A percentile compares a stretch with the other conserved stretches of the same genome.
phyloP scores from a whole-genome alignment of 2,888 invertebrate genomes.

The Xanthorhoe spadicearia region DNA sequence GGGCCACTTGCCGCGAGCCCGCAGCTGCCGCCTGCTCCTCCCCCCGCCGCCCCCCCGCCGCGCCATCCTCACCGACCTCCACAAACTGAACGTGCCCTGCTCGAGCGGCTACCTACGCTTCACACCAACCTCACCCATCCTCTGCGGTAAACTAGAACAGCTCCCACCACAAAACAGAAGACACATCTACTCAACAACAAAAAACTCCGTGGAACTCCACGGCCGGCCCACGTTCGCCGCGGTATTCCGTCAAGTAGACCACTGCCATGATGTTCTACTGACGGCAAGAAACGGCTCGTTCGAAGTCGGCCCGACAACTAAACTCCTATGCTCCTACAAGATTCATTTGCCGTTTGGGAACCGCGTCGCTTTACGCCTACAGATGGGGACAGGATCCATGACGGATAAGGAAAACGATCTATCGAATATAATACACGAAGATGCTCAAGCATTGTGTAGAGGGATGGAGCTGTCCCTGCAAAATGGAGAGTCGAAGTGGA shows the following conservation, averaged over 20 bases:
- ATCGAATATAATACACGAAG: slow-evolving; percentile 71
- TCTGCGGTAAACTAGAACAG: slow-evolving; percentile 90
- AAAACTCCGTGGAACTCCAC: slow-evolving; percentile 84
- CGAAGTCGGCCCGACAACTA: slow-evolving; percentile 85
- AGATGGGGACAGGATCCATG: slow-evolving; percentile 82
- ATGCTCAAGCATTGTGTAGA: slow-evolving; percentile 73
- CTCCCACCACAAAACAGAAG: slow-evolving; percentile 84
- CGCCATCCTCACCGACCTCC: slow-evolving; percentile 87
- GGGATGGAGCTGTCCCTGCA: slow-evolving; percentile 85
- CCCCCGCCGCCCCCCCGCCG: slow-evolving; percentile 72
- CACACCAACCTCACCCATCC: slow-evolving; percentile 74
- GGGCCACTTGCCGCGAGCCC: slow-evolving; percentile 79
- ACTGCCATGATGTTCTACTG: slow-evolving; percentile 89
- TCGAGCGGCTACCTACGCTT: slow-evolving; percentile 85
- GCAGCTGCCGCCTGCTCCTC: slow-evolving; percentile 84
- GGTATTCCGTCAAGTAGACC: slow-evolving; percentile 88
- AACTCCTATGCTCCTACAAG: slow-evolving; percentile 87
- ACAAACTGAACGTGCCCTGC: slow-evolving; percentile 89
- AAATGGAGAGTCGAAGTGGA: slow-evolving; percentile 85
- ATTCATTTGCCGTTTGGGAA: slow-evolving; percentile 90
- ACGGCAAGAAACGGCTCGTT: slow-evolving; percentile 87
- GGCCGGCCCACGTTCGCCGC: slow-evolving; percentile 88
- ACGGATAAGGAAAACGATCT: slow-evolving; percentile 63
- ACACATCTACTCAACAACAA: slow-evolving; percentile 82
- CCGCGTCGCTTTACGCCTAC: slow-evolving; percentile 86